phyloP scores from a whole-genome alignment of 2,888 invertebrate genomes.

The Apotomis turbidana region DNA sequence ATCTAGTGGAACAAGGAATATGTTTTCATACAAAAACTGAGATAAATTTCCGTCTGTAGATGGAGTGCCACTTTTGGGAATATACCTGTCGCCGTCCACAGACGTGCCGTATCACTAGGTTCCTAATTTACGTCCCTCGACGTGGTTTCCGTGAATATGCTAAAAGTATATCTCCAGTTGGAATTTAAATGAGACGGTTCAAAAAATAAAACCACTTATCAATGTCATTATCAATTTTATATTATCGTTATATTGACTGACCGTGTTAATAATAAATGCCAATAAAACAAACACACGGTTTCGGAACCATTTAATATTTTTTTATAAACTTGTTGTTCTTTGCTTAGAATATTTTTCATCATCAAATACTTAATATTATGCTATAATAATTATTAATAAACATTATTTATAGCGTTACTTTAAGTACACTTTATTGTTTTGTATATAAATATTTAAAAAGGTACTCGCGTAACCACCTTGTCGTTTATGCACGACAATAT shows the following conservation, averaged over 20 bases:
- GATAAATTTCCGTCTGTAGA: no score
- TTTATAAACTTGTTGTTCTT: conserved; percentile 44
- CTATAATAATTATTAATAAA: conserved; percentile 45
- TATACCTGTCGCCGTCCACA: no score
- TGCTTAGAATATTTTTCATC: conserved; percentile 51
- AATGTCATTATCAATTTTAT: conserved; percentile 39
- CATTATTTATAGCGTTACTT: conserved; percentile 47
- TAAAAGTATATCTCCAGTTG: background rate
- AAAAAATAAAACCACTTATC: conserved; percentile 42
- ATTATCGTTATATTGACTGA: conserved; percentile 34
- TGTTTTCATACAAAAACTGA: no score
- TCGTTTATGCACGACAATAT: conserved; percentile 55
- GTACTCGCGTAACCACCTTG: conserved; percentile 82
- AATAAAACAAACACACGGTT: conserved; percentile 49
- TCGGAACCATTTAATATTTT: conserved; percentile 44
- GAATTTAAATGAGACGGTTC: background rate
- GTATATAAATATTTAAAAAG: conserved; percentile 65
- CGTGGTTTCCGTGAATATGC: no score
- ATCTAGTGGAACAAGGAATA: no score
- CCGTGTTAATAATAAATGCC: conserved; percentile 22
- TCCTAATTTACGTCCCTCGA: no score
- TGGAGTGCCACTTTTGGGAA: no score
- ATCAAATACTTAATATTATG: conserved; percentile 47
- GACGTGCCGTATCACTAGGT: no score
- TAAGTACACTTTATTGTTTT: conserved; percentile 50